Evolutionary conservation across 2,888 invertebrate genomes (phyloP).

Genomic region (Andrena haemorrhoa): DNA sequence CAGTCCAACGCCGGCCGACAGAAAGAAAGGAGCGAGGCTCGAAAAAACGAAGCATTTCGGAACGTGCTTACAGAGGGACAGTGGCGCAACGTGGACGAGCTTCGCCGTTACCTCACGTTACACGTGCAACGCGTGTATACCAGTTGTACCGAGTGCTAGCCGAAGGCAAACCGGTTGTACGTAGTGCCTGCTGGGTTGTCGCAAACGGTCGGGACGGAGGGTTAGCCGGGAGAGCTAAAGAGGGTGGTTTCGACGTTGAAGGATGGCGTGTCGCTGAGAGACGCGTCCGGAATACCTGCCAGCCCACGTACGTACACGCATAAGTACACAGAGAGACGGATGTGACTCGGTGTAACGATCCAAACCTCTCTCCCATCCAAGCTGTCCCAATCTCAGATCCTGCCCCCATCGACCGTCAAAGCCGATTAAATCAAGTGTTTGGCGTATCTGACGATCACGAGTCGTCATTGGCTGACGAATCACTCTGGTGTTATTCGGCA

Average conservation of each 20-base stretch:
- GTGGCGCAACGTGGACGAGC: constrained; percentile 10
- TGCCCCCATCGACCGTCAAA: constrained; percentile 20
- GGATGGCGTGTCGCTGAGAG: constrained; percentile 71
- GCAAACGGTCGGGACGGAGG: constrained; percentile 46
- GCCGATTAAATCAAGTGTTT: constrained; percentile 39
- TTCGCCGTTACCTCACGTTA: constrained; percentile 33
- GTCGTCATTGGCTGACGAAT: constrained; percentile 49
- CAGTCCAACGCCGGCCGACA: neutral
- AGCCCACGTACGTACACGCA: constrained; percentile 52
- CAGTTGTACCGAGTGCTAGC: constrained; percentile 40
- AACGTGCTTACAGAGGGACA: constrained; percentile 8
- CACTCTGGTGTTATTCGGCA: constrained; percentile 15
- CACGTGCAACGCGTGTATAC: constrained; percentile 30
- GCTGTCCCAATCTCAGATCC: constrained; percentile 3
- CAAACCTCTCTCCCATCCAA: neutral
- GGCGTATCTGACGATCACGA: constrained; percentile 23
- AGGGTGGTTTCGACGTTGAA: constrained; percentile 73
- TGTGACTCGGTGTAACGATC: constrained; percentile 56
- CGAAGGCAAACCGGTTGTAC: constrained; percentile 49
- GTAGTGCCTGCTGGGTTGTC: constrained; percentile 47
- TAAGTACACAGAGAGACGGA: constrained; percentile 55
- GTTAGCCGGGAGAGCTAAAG: constrained; percentile 53
- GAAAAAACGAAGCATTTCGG: neutral
- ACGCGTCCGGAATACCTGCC: constrained; percentile 68
- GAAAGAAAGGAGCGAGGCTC: neutral